These are phyloP conservation scores for Penaeus indicus DNA, from an alignment of 1,140 invertebrate species.

Conservation along the genomic window DNA sequence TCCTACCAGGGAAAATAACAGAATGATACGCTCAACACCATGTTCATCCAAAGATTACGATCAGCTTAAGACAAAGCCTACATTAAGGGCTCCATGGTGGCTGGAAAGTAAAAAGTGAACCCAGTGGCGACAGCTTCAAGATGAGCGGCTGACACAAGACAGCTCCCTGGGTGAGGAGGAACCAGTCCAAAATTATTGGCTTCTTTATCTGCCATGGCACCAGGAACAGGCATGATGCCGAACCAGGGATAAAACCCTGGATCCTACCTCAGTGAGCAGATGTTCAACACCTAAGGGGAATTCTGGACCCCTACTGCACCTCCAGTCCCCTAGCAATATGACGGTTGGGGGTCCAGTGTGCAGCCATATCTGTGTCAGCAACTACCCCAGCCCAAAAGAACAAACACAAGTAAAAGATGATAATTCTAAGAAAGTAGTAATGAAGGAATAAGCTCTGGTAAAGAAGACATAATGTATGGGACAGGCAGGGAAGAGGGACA, in stretches of 20 bases:
- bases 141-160: constrained; percentile 46
- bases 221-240: constrained; percentile 45
- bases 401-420: constrained; percentile 35
- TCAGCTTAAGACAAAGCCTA: constrained; percentile 59
- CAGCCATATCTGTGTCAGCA: constrained; percentile 56
- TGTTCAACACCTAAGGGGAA: constrained; percentile 23
- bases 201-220: constrained; percentile 20
- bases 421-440: constrained; percentile 37
- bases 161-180: constrained; percentile 49
- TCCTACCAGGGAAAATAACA: constrained; percentile 67
- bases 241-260: constrained; percentile 38
- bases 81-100: constrained; percentile 52
- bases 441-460: constrained; percentile 31
- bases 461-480: constrained; percentile 22
- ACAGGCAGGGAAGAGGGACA: constrained; percentile 58
- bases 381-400: constrained; percentile 53
- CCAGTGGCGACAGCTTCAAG: constrained; percentile 46
- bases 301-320: constrained; percentile 34
- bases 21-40: constrained; percentile 66
- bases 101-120: constrained; percentile 61
- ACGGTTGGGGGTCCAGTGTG: constrained; percentile 41
- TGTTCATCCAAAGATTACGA: constrained; percentile 62
- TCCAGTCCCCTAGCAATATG: constrained; percentile 36
- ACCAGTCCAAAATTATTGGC: constrained; percentile 54
- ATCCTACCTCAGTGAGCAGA: constrained; percentile 50